These are phyloP conservation scores for Chroicocephalus ridibundus DNA, from an alignment of 2,113 vertebrate species.

Conservation along the genomic window DNA sequence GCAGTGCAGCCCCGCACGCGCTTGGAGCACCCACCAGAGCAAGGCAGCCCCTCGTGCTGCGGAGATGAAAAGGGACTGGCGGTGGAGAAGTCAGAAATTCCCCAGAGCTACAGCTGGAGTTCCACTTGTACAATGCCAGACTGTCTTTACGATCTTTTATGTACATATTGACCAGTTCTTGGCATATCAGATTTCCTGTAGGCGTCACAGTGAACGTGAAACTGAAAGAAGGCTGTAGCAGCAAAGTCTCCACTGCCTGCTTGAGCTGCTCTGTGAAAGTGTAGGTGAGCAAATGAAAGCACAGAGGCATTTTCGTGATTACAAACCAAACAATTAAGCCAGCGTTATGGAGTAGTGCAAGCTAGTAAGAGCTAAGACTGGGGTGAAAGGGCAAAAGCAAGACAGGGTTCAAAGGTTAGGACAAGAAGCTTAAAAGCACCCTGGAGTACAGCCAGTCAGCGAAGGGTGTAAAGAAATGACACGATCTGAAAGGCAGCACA, in stretches of 20 bases:
- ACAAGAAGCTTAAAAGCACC: not conserved
- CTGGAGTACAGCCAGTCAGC: not conserved
- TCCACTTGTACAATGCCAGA: not conserved
- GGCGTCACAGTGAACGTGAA: not conserved
- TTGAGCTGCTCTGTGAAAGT: not conserved
- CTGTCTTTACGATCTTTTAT: not conserved
- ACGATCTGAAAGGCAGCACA: not conserved
- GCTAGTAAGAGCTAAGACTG: not conserved
- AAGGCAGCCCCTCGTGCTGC: not conserved
- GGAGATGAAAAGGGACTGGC: not conserved
- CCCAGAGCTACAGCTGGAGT: not conserved
- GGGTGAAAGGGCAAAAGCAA: not conserved
- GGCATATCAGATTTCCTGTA: not conserved
- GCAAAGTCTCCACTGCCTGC: not conserved
- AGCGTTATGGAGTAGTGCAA: not conserved
- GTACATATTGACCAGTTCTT: not conserved
- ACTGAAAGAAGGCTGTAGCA: not conserved
- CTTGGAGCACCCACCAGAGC: not conserved
- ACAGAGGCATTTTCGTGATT: not conserved
- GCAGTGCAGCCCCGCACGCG: accelerated
- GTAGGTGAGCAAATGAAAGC: not conserved
- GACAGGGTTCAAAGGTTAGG: not conserved
- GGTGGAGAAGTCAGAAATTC: not conserved
- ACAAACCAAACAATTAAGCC: not conserved
- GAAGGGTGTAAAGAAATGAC: not conserved